These are phyloP conservation scores for Cephus nigrinus DNA, from an alignment of 2,888 invertebrate species.

Conservation along the genomic window DNA sequence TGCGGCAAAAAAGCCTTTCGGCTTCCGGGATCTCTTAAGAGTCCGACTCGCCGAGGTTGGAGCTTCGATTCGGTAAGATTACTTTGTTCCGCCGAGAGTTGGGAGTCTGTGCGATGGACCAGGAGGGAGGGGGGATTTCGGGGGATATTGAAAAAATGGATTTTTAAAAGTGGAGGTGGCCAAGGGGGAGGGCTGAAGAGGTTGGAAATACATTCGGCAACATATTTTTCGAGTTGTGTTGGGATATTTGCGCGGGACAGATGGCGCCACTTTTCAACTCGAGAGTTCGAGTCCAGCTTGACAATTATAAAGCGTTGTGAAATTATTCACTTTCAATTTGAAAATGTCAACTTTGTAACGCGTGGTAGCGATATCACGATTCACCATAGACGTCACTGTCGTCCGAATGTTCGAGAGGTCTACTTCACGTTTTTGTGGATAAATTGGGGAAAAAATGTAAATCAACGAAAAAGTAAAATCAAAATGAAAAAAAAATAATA, in stretches of 20 bases:
- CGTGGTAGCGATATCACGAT: background rate
- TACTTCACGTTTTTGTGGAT: background rate
- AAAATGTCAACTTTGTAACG: background rate
- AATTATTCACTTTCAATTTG: background rate
- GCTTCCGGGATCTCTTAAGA: slow-evolving; percentile 2
- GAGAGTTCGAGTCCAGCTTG: background rate
- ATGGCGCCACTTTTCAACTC: background rate
- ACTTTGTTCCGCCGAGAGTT: background rate
- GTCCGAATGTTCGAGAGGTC: background rate
- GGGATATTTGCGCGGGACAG: background rate
- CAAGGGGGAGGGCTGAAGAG: no score
- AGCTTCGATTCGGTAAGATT: background rate
- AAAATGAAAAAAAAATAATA: background rate
- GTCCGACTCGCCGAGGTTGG: background rate
- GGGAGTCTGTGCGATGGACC: background rate
- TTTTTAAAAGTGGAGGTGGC: background rate
- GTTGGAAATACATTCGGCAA: background rate
- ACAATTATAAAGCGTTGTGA: background rate
- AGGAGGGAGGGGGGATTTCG: background rate
- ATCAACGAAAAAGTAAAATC: background rate
- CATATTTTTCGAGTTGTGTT: background rate
- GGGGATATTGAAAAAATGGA: background rate
- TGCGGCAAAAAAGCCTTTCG: background rate
- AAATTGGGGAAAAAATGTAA: background rate
- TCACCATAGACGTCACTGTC: background rate